phyloP scores from a whole-genome alignment of 2,888 invertebrate genomes.

The Selenia dentaria region DNA sequence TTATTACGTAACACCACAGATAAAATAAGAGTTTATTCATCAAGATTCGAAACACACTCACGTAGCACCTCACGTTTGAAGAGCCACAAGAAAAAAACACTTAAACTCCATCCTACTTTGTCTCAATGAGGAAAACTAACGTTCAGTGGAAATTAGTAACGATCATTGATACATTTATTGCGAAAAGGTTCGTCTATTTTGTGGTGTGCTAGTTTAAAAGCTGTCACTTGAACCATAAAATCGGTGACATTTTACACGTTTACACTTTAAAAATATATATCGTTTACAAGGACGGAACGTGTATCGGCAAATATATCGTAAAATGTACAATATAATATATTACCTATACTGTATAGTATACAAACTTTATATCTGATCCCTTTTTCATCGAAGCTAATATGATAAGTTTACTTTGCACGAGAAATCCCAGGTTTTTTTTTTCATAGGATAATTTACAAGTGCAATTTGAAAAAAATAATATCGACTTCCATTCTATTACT shows the following conservation, averaged over 20 bases:
- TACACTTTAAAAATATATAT: conserved; percentile 32
- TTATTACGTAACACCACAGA: conserved; percentile 5
- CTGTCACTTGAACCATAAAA: conserved; percentile 40
- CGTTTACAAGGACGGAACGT: conserved; percentile 9
- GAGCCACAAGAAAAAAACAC: conserved; percentile 1
- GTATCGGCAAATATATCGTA: conserved; percentile 25
- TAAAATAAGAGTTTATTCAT: conserved; percentile 11
- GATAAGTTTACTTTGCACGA: too few species aligned
- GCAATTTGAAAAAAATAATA: too few species aligned
- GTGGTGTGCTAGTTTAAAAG: conserved; percentile 6
- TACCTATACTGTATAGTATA: background rate
- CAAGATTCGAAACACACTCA: conserved; percentile 27
- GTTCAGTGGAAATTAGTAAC: background rate
- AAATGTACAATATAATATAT: conserved; percentile 19
- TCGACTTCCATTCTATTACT: too few species aligned
- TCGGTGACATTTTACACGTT: conserved; percentile 44
- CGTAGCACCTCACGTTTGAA: conserved; percentile 1
- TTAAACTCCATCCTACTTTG: background rate
- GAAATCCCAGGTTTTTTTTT: too few species aligned
- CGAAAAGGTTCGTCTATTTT: background rate
- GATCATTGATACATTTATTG: background rate
- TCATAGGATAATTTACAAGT: too few species aligned
- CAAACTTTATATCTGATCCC: too few species aligned
- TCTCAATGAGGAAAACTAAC: background rate
- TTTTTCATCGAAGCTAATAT: too few species aligned